phyloP scores from a whole-genome alignment of 2,797 vertebrate species.

The Rousettus madagascariensis region DNA sequence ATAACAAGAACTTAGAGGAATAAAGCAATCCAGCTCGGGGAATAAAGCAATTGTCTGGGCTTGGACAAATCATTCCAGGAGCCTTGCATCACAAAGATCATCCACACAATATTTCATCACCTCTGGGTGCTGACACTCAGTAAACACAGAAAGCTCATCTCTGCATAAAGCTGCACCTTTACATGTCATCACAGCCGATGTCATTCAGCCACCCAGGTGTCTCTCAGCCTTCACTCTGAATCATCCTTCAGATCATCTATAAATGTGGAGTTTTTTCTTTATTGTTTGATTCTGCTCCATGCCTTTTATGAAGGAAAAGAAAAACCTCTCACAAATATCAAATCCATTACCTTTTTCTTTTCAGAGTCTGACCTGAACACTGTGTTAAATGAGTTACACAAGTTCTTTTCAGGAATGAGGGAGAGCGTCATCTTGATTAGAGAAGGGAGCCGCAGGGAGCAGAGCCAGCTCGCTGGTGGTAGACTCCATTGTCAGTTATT shows the following conservation, averaged over 20 bases:
- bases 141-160: background rate
- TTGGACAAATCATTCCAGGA: background rate
- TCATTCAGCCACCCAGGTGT: background rate
- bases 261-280: background rate
- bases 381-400: background rate
- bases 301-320: conserved; percentile 26
- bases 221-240: background rate
- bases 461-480: rapidly evolving
- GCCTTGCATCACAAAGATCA: background rate
- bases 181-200: rapidly evolving
- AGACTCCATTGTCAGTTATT: background rate
- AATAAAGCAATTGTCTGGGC: background rate
- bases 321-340: background rate
- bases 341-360: conserved; percentile 50
- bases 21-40: background rate
- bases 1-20: conserved; percentile 11
- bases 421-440: background rate
- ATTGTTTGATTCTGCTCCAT: background rate
- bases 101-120: background rate
- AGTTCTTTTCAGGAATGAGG: conserved; percentile 14
- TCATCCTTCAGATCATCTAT: background rate
- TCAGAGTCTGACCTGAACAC: background rate
- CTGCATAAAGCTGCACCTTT: background rate
- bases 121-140: background rate
- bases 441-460: background rate